phyloP scores from a whole-genome alignment of 2,113 vertebrate genomes.

The crab-eating macaque (Macaca fascicularis) region DNA sequence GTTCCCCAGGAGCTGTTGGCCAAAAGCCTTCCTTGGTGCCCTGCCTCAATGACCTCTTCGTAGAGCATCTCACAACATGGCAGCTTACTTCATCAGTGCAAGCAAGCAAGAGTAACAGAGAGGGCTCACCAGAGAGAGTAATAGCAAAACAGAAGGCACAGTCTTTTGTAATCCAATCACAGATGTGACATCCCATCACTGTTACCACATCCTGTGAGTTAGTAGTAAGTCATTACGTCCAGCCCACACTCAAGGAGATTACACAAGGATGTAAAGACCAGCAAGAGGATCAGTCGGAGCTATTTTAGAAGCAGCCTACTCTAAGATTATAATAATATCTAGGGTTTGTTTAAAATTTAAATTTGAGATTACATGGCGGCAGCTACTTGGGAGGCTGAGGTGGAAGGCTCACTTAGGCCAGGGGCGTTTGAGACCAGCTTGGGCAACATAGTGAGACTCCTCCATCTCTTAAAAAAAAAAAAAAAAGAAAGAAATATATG shows the following conservation, averaged over 20 bases:
- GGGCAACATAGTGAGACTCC: neutral
- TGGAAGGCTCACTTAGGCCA: neutral
- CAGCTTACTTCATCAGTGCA: neutral
- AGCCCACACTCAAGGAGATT: constrained; percentile 2
- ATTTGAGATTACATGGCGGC: neutral
- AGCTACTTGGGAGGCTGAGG: neutral
- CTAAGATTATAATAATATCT: neutral
- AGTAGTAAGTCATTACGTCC: constrained; percentile 39
- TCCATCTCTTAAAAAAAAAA: neutral
- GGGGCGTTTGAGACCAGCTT: neutral
- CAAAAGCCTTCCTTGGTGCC: neutral
- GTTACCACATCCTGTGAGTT: neutral
- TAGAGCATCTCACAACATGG: neutral
- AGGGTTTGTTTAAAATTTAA: constrained; percentile 38
- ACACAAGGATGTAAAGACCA: neutral
- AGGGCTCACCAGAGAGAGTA: neutral
- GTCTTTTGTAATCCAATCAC: constrained; percentile 4
- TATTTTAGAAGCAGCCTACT: constrained; percentile 30
- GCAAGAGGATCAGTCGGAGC: neutral
- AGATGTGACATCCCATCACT: neutral
- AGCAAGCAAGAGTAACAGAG: constrained; percentile 2
- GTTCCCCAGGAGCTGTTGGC: neutral
- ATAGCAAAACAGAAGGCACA: constrained; percentile 12
- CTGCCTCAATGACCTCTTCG: neutral
- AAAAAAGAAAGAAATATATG: neutral